These are phyloP conservation scores for Saturnia japonica DNA, from an alignment of 2,888 invertebrate species.

Conservation along the genomic window DNA sequence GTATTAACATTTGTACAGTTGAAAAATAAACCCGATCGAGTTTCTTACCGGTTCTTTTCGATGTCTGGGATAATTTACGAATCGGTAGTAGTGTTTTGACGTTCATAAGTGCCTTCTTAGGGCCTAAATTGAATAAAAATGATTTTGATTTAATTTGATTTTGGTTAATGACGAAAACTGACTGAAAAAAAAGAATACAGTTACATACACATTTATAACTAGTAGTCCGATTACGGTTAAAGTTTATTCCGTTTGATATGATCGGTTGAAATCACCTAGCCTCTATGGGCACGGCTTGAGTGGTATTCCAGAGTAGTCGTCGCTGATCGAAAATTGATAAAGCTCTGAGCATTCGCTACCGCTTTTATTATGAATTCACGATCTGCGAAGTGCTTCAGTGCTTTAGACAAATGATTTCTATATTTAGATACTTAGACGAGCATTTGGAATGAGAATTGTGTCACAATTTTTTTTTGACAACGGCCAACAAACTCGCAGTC, in stretches of 20 bases:
- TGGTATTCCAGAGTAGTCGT: background rate
- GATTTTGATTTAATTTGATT: too few relatives aligned
- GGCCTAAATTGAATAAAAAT: too few relatives aligned
- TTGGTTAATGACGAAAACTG: too few relatives aligned
- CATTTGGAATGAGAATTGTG: background rate
- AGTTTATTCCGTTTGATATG: constrained; percentile 8
- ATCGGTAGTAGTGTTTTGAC: too few relatives aligned
- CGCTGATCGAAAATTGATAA: background rate
- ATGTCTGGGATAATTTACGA: too few relatives aligned
- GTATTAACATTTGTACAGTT: too few relatives aligned
- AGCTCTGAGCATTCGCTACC: background rate
- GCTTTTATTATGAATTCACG: background rate
- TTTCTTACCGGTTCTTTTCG: too few relatives aligned
- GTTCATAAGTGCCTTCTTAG: too few relatives aligned
- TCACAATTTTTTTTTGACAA: too few relatives aligned
- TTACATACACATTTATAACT: background rate
- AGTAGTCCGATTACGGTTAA: background rate
- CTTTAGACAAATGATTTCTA: background rate
- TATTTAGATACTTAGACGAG: background rate
- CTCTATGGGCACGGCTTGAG: background rate
- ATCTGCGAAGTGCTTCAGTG: background rate
- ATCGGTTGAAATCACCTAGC: background rate
- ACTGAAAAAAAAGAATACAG: background rate
- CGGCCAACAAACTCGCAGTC: too few relatives aligned
- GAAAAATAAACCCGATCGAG: too few relatives aligned